Evolutionary conservation across 1,140 invertebrate genomes (phyloP), one percentile per base, ranked within the genome.

Genomic region (Nomia melanderi): DNA sequence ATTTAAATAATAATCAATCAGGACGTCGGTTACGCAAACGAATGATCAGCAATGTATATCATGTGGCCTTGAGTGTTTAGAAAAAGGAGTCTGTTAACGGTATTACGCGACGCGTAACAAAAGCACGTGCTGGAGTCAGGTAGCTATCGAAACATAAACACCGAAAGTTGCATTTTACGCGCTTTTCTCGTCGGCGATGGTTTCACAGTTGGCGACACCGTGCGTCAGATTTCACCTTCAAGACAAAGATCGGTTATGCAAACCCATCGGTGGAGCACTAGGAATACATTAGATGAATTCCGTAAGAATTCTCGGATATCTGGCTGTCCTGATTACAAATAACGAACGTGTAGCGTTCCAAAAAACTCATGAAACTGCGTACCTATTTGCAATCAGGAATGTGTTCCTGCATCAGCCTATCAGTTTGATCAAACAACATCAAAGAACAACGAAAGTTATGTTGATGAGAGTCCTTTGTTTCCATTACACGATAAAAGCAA

Each of bases 171-270:
- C 31, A n/a, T 20, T 62, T 62, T 41, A 25, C 44, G 25, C 7
- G 20, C 33, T 65, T 56, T 64, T 23, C 60, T 53, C 25, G 25
- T 0, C 1, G 12, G 0, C 11, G 41, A 54, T 39, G 12, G 47
- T 54, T 64, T 74, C 60, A 74, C 71, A 56, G 47, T 67, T 39
- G 53, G 14, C 20, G 12, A 1, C 36, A 41, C 23, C 41, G 14
- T 12, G 25, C 63, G 39, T 67, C 39, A 62, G 53, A 41, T 75
- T 67, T 66, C 72, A 23, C 72, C 53, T 75, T 75, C 63, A 53
- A 36, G 36, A 67, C 63, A 23, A 33, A 8, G 50, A 27, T 29
- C 41, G 41, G 41, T 31, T 17, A 31, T 41, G 36, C 36, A 41
- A 31, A 64, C 44, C 39, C 7, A 8, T 31, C 33, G 25, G 41